Conservation (phyloP, 2,888 invertebrate species). For the Meandrusa payeni region DNA sequence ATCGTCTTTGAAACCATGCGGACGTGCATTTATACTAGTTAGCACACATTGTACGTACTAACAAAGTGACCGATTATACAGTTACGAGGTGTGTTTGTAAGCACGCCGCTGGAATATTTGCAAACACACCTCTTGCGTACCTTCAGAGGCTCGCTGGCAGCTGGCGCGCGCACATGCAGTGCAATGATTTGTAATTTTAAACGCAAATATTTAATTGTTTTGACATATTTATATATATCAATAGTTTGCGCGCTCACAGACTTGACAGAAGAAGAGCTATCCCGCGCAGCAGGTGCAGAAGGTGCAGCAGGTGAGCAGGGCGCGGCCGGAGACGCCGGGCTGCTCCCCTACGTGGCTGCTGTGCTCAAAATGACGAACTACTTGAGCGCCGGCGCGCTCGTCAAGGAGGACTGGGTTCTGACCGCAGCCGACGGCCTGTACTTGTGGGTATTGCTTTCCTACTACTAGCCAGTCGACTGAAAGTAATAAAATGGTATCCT, state of each 20-base stretch:
- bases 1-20: too few relatives aligned
- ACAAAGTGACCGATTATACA: too few relatives aligned
- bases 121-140: too few relatives aligned
- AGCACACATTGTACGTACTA: too few relatives aligned
- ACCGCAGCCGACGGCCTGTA: constrained; percentile 57
- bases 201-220: neutral
- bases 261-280: neutral
- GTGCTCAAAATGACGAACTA: constrained; percentile 51
- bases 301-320: constrained; percentile 38
- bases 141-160: too few relatives aligned
- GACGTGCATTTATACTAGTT: too few relatives aligned
- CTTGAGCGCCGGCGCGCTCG: constrained; percentile 57
- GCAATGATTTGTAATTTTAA: neutral
- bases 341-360: constrained; percentile 60
- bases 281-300: neutral
- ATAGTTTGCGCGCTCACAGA: too few relatives aligned
- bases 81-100: neutral
- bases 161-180: neutral
- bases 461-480: too few relatives aligned
- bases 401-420: constrained; percentile 59
- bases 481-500: too few relatives aligned
- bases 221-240: too few relatives aligned
- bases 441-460: constrained; percentile 51
- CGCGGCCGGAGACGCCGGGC: constrained; percentile 40
- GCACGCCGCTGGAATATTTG: too few relatives aligned